Evolutionary conservation across 2,888 invertebrate species (phyloP), one percentile per base, ranked within the genome.

Genomic region (Cosmopolites sordidus): DNA sequence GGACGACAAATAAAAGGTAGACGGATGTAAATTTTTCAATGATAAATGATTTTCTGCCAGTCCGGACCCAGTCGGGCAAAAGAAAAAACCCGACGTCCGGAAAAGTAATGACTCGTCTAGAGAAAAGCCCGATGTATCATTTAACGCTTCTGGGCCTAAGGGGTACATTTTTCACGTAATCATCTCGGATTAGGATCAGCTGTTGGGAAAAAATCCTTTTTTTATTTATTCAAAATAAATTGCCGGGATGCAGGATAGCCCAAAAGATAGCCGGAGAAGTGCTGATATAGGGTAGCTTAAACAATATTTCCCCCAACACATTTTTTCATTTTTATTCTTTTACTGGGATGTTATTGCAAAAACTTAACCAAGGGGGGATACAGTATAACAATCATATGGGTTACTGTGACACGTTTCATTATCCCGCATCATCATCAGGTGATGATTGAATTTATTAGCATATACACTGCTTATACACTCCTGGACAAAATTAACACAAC

Each of bases 41-140:
- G 52, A 52, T 52, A 56, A 52, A 52, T 48, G 33, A 52, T 56
- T 52, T 49, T 52, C 22, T 48, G 46, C 56, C 45, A 43, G 48
- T 47, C 18, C 48, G 51, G 11, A 11, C 33, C n/a, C 33, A 11
- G 33, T 4, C 12, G n/a, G 11, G 33, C 29, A 43, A 56, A 43
- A 52, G 39, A 41, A 51, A 51, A 51, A 52, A 48, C 51, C 51
- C 47, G 48, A 49, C 51, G 52, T 48, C 16, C 46, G 51, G 48
- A 45, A 45, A 48, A 49, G 52, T 56, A 56, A 56, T 56, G 56
- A 46, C 46, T 56, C 52, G 56, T 56, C 52, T 52, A 45, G 52
- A 56, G 56, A 49, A 53, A 56, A 51, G 56, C 56, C 48, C 46
- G 52, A 52, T 56, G 56, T 52, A 56, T 56, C 56, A 56, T 56